Evolutionary conservation across 2,888 invertebrate genomes (phyloP).

Genomic region (Chorisops tibialis): DNA sequence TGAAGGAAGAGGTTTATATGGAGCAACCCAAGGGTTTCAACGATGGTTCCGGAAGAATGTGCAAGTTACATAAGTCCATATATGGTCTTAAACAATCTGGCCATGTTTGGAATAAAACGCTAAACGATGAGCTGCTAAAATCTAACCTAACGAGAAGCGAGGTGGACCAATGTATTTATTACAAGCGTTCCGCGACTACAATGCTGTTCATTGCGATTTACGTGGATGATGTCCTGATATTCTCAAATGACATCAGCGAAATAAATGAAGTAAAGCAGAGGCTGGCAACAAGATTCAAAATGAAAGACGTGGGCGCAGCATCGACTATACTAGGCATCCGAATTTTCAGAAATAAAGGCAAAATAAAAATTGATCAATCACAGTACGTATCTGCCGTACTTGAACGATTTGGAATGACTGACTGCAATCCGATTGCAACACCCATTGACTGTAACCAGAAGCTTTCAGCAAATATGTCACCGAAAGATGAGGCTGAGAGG

Average conservation of each 20-base stretch:
- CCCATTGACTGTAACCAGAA: background rate
- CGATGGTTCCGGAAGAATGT: too few species aligned
- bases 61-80: background rate
- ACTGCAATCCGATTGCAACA: background rate
- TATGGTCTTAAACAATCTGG: slow-evolving; percentile 1
- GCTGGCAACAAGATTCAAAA: too few species aligned
- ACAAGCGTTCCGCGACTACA: background rate
- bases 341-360: slow-evolving; percentile 7
- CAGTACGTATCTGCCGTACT: background rate
- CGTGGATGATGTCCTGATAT: slow-evolving; percentile 1
- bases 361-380: background rate
- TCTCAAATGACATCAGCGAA: background rate
- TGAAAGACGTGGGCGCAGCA: too few species aligned
- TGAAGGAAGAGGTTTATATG: slow-evolving; percentile 1
- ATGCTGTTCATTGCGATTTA: background rate
- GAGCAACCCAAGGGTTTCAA: background rate
- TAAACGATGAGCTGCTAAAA: background rate
- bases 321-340: background rate
- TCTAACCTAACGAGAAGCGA: background rate
- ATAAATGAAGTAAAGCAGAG: background rate
- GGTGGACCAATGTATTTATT: background rate
- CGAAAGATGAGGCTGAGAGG: background rate
- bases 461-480: background rate
- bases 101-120: background rate
- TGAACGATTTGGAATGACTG: background rate